A percentile compares a stretch with the other conserved stretches of the same genome.
Evolutionary conservation across 2,888 invertebrate species (phyloP).

Genomic region (Tryphoninae sp.): DNA sequence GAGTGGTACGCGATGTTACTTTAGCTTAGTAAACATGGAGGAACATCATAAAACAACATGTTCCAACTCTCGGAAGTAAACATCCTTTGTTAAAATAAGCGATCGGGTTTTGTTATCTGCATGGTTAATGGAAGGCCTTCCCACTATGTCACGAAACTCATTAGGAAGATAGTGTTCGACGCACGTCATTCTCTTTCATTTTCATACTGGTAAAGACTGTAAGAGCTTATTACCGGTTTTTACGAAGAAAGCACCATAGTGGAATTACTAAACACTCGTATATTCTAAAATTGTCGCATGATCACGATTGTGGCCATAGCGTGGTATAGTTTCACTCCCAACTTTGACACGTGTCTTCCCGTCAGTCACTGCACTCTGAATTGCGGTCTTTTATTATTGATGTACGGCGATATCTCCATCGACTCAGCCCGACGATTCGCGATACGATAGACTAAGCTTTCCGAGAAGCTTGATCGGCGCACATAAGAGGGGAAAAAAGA

Average conservation of each 20-base stretch:
- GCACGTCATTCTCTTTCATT: neutral
- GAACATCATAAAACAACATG: neutral
- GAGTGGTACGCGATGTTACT: neutral
- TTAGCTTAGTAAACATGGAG: neutral
- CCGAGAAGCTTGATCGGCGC: neutral
- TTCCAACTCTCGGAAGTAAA: neutral
- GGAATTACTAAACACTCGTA: too few species aligned
- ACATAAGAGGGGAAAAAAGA: slow-evolving; percentile 4
- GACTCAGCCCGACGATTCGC: slow-evolving; percentile 23
- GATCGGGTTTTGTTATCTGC: too few species aligned
- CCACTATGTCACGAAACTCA: too few species aligned
- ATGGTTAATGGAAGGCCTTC: too few species aligned
- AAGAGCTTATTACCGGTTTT: too few species aligned
- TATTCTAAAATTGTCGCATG: neutral
- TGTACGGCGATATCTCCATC: slow-evolving; percentile 34
- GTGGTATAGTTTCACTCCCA: neutral
- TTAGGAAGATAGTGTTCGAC: neutral
- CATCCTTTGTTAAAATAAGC: neutral
- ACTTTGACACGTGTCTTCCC: neutral
- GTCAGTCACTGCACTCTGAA: neutral
- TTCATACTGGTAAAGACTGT: neutral
- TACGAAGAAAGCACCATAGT: too few species aligned
- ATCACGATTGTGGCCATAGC: neutral
- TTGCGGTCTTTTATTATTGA: slow-evolving; percentile 10
- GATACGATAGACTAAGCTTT: neutral